Base-by-base conservation (phyloP, 2,797 vertebrate species). In the Graptemys geographica region DNA sequence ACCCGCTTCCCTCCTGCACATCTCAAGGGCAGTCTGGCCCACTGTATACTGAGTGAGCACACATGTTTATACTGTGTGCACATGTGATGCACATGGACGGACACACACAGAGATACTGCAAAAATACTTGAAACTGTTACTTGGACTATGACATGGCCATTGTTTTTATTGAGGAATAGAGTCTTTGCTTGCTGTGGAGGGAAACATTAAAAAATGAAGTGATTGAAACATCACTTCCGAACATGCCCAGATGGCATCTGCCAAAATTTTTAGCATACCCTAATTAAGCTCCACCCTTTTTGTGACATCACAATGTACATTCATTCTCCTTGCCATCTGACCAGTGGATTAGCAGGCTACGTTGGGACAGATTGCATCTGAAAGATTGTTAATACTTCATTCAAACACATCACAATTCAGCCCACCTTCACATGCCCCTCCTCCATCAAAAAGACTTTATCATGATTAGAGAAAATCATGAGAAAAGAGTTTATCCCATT, bases 311-410 rank as follows among this genome's bases (percentile, higher is more conserved):
- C 41, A 78, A 16, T 28, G 12, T 41, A 25, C 23, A 25, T 74
- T 69, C 33, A 23, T 69, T 27, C 6, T 27, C 3, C 49, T 1
- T 79, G 72, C 83, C 53, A 3, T 1, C 59, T 69, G 56, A 88
- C 90, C 91, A 92, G 85, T 86, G 88, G 56, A 21, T 83, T 62
- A 84, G 37, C 82, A 90, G 53, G 56, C 55, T 88, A 31, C 49
- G 2, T 3, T 65, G 92, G 15, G 18, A 37, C 18, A 69, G 9
- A 21, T 69, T 69, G 33, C 65, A 72, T 72, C 21, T n/a, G n/a
- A 72, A 69, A 69, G n/a, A 41, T 41, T 23, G 65, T 72, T 72
- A 56, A 57, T 74, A 52, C 81, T 57, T 65, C 59, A n/a, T 0
- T 65, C 59, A 83, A 85, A 72, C 23, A 44, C 76, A n/a, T 89